Base-by-base conservation (phyloP, 2,797 vertebrate genomes). In the Erithacus rubecula region DNA sequence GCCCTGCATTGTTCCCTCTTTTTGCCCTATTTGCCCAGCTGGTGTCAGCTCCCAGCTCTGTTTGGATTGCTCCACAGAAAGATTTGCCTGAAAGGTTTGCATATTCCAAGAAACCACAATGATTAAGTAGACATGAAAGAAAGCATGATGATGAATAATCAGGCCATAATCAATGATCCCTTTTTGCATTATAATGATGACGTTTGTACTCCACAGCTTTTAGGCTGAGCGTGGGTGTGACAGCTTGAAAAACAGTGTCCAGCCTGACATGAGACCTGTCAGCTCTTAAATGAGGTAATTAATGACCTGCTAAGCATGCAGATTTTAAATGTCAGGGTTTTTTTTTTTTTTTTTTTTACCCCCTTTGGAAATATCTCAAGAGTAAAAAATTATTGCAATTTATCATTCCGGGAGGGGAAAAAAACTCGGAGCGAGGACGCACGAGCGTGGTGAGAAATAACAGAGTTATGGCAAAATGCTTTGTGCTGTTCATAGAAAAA, bases 101-200 rank as follows among this genome's bases (percentile, higher is more conserved):
- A 86, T 97, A 96, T 97, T 97, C 67, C 64, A 97, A 97, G 96
- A 95, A 98, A 94, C 94, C 90, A 7, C 96, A 96, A 43, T 94
- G 97, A 96, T 97, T 93, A 94, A 97, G 96, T 93, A 90, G 93
- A 94, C 92, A 59, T 62, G 96, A 93, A 96, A 91, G 95, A 91
- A 96, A 89, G 90, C 95, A 91, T 96, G 94, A 65, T 82, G 95
- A 95, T 97, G 97, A 97, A 97, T 97, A 96, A 98, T 97, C 95
- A 85, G 96, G 93, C 74, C 88, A 84, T 91, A 97, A 97, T 98
- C 97, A 96, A 93, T 96, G 96, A 95, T 94, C 89, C 63, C 87
- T 96, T 95, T 97, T 91, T 97, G 90, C 96, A 95, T 97, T 96
- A 97, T 96, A 96, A 97, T 94, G 96, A 96, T 89, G 94, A 94